Evolutionary conservation across 1,140 invertebrate species (phyloP).

Genomic region (Macrostomum lignano): DNA sequence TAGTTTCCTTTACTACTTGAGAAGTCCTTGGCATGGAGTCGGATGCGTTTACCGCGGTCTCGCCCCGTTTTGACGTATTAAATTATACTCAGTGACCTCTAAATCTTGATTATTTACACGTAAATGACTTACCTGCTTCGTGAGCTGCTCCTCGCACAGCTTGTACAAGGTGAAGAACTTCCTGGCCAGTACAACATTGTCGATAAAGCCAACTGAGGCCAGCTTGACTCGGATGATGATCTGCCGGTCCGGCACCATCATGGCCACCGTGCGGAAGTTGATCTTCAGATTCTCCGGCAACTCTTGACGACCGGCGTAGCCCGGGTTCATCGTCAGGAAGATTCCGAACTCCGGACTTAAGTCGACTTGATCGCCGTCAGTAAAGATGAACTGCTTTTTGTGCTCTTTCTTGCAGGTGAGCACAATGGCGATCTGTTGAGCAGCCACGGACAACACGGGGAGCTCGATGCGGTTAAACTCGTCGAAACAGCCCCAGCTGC

Average conservation of each 20-base stretch:
- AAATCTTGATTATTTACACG: too few species aligned
- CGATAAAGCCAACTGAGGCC: constrained; percentile 71
- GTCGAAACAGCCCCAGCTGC: constrained; percentile 81
- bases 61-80: too few species aligned
- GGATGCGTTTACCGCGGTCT: too few species aligned
- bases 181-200: constrained; percentile 68
- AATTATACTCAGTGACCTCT: too few species aligned
- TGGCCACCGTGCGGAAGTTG: constrained; percentile 77
- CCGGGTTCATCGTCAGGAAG: constrained; percentile 91
- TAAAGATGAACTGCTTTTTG: constrained; percentile 56
- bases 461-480: constrained; percentile 85
- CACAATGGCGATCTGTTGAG: constrained; percentile 73
- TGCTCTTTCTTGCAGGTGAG: constrained; percentile 66
- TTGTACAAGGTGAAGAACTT: constrained; percentile 91
- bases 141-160: constrained; percentile 77
- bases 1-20: too few species aligned
- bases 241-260: constrained; percentile 92
- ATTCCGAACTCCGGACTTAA: constrained; percentile 85
- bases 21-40: too few species aligned
- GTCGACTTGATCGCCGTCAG: constrained; percentile 64
- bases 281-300: constrained; percentile 86
- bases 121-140: constrained; percentile 42
- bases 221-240: constrained; percentile 86
- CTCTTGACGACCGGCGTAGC: constrained; percentile 76
- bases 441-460: constrained; percentile 72